These are phyloP conservation scores for Euwallacea fornicatus DNA, from an alignment of 1,140 invertebrate species.

Conservation along the genomic window DNA sequence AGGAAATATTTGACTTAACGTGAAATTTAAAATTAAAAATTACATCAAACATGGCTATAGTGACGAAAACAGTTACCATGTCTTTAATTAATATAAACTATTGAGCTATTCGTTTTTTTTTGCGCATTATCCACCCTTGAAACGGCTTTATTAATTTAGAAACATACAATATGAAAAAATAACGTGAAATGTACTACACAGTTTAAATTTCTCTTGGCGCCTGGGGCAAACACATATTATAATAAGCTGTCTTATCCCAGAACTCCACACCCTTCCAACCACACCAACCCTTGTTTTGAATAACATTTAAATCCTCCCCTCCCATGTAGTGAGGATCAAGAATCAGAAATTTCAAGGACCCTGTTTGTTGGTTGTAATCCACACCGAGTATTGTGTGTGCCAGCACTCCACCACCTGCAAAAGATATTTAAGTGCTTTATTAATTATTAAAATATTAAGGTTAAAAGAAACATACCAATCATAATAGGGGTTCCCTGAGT, in stretches of 20 bases:
- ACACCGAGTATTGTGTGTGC: conserved; percentile 98
- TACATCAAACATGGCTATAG: too few relatives aligned
- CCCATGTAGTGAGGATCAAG: conserved; percentile 98
- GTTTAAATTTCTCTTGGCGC: conserved; percentile 60
- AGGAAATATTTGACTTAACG: too few relatives aligned
- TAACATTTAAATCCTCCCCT: conserved; percentile 67
- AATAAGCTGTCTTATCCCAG: conserved; percentile 91
- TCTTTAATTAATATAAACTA: neutral
- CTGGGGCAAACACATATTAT: conserved; percentile 92
- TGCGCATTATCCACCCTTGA: too few relatives aligned
- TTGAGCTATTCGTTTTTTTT: too few relatives aligned
- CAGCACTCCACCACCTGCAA: conserved; percentile 88
- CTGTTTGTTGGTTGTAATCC: conserved; percentile 76
- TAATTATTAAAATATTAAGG: neutral
- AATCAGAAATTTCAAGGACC: conserved; percentile 86
- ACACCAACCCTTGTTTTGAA: conserved; percentile 87
- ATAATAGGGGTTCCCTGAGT: conserved; percentile 95
- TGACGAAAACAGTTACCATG: too few relatives aligned
- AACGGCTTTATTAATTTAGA: too few relatives aligned
- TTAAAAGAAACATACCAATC: conserved; percentile 74
- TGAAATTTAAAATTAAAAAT: too few relatives aligned
- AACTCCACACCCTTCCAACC: conserved; percentile 90
- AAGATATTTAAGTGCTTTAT: conserved; percentile 36
- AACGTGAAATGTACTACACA: neutral
- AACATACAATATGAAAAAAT: neutral